Conservation (phyloP, 2,888 invertebrate genomes). For the Hypselothyrea guttata region DNA sequence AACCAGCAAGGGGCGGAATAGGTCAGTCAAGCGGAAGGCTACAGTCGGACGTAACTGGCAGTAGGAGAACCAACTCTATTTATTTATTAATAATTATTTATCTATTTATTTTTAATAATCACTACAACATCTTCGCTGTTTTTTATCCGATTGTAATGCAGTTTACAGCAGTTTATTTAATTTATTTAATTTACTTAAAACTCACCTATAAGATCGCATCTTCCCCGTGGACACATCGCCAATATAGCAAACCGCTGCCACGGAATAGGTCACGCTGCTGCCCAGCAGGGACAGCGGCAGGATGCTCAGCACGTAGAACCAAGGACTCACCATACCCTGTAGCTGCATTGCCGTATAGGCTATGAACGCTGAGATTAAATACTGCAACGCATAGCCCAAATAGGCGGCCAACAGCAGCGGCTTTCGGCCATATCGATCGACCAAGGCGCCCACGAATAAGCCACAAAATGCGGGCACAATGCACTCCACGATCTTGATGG, state of each 20-base stretch:
- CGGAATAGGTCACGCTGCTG: constrained; percentile 85
- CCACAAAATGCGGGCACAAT: constrained; percentile 86
- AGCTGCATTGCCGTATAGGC: constrained; percentile 54
- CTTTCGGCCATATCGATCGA: constrained; percentile 89
- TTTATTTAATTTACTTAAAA: no score
- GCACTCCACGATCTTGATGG: constrained; percentile 84
- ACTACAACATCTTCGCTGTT: no score
- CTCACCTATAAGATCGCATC: constrained; percentile 85
- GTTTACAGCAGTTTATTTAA: no score
- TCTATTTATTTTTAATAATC: no score
- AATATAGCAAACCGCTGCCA: constrained; percentile 85
- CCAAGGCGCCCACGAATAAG: constrained; percentile 90
- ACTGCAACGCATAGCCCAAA: constrained; percentile 81
- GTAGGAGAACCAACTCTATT: no score
- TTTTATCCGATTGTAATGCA: no score
- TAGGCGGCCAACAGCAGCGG: constrained; percentile 86
- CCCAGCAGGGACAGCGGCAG: constrained; percentile 85
- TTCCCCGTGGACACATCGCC: constrained; percentile 85
- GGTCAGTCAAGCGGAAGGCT: no score
- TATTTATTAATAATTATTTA: no score
- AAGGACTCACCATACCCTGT: constrained; percentile 70
- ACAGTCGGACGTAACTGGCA: no score
- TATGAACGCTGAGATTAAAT: constrained; percentile 63
- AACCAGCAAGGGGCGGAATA: no score
- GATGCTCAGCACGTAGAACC: constrained; percentile 83